These are phyloP conservation scores for Trachurus trachurus DNA, from an alignment of 2,797 vertebrate species.

Conservation along the genomic window DNA sequence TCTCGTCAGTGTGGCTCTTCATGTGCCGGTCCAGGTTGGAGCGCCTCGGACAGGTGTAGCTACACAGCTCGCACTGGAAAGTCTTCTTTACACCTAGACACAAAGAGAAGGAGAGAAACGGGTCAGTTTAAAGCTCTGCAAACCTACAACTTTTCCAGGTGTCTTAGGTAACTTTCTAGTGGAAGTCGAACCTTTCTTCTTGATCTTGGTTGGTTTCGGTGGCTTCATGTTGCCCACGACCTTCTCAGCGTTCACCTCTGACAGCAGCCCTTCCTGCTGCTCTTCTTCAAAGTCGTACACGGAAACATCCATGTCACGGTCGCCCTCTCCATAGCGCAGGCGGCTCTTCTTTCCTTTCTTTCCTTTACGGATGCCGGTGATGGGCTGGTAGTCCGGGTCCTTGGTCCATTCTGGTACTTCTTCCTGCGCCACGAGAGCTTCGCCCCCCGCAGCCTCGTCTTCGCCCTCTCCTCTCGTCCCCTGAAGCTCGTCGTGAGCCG, in stretches of 20 bases:
- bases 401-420: conserved; percentile 95
- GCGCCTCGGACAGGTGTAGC: conserved; percentile 95
- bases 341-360: conserved; percentile 99
- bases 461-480: conserved; percentile 47
- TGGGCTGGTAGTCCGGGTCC: conserved; percentile 97
- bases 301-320: conserved; percentile 97
- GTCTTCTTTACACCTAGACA: conserved; percentile 95
- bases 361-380: conserved; percentile 87
- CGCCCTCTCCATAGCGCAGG: conserved; percentile 95
- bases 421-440: conserved; percentile 72
- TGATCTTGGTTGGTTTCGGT: conserved; percentile 98
- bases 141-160: neutral
- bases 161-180: neutral
- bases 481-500: conserved; percentile 85
- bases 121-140: neutral
- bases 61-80: conserved; percentile 98
- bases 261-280: conserved; percentile 95
- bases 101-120: neutral
- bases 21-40: conserved; percentile 97
- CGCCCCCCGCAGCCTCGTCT: conserved; percentile 85
- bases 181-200: conserved; percentile 93
- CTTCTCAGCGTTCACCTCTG: conserved; percentile 98
- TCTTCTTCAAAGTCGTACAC: conserved; percentile 99
- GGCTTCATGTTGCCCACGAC: conserved; percentile 99
- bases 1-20: conserved; percentile 98